A percentile compares a stretch with the other conserved stretches of the same genome.
Evolutionary conservation across 2,888 invertebrate species (phyloP).

Genomic region (Boloria euphrosyne): DNA sequence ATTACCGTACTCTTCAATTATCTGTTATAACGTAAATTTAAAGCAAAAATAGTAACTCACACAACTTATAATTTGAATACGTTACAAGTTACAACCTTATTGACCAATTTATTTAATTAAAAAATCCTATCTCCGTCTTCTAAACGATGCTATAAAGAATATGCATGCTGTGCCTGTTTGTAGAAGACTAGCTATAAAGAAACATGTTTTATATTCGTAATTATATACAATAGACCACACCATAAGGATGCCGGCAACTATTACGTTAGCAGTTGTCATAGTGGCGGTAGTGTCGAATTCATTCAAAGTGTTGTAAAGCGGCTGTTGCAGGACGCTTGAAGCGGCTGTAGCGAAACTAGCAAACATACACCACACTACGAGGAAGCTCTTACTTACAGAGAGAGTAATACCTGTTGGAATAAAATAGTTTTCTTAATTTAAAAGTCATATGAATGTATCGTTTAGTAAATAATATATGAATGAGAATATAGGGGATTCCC

Average conservation of each 20-base stretch:
- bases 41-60: too few species aligned
- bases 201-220: conserved; percentile 67
- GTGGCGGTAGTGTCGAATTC: conserved; percentile 76
- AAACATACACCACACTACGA: conserved; percentile 73
- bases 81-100: too few species aligned
- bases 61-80: too few species aligned
- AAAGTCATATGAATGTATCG: too few species aligned
- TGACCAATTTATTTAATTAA: neutral
- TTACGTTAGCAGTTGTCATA: conserved; percentile 65
- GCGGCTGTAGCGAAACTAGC: conserved; percentile 70
- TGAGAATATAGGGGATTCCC: too few species aligned
- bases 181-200: conserved; percentile 64
- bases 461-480: too few species aligned
- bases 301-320: conserved; percentile 69
- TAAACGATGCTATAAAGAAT: conserved; percentile 67
- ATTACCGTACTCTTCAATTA: neutral
- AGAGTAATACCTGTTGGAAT: conserved; percentile 63
- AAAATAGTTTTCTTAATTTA: neutral
- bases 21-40: too few species aligned
- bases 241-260: conserved; percentile 66
- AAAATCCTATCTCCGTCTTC: conserved; percentile 57
- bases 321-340: conserved; percentile 66
- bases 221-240: conserved; percentile 64
- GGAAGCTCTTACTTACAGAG: conserved; percentile 60
- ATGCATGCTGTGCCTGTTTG: conserved; percentile 63